These are phyloP conservation scores for Pachypeltis micranthus DNA, from an alignment of 1,140 invertebrate genomes.

Conservation along the genomic window DNA sequence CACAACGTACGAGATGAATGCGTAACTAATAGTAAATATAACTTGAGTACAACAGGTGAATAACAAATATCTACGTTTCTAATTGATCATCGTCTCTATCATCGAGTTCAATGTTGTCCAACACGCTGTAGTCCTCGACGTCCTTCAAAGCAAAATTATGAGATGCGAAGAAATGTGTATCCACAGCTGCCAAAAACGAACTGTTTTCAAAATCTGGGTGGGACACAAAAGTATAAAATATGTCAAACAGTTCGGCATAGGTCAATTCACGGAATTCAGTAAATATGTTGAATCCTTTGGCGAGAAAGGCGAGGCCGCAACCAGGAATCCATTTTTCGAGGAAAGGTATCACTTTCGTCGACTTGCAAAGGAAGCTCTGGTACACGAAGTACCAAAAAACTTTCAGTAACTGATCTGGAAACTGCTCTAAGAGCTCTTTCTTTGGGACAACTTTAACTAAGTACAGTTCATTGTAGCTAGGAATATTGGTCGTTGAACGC, in stretches of 20 bases:
- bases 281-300: constrained; percentile 34
- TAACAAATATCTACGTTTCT: too few species aligned
- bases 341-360: constrained; percentile 11
- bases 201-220: constrained; percentile 35
- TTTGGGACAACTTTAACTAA: constrained; percentile 13
- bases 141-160: not conserved
- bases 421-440: constrained; percentile 12
- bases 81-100: not conserved
- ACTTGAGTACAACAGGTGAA: too few species aligned
- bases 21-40: too few species aligned
- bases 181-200: constrained; percentile 29
- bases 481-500: too few species aligned
- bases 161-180: too few species aligned
- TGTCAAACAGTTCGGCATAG: constrained; percentile 30
- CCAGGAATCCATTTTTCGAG: constrained; percentile 36
- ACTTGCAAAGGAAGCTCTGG: not conserved
- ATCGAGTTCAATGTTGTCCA: not conserved
- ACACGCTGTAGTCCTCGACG: not conserved
- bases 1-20: too few species aligned
- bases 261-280: constrained; percentile 36
- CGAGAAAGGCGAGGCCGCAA: constrained; percentile 37
- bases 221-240: constrained; percentile 35
- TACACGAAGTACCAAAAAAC: constrained; percentile 17
- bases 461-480: not conserved
- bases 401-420: constrained; percentile 1